These are phyloP conservation scores for Nasonia oneida DNA, from an alignment of 2,888 invertebrate species.

Conservation along the genomic window DNA sequence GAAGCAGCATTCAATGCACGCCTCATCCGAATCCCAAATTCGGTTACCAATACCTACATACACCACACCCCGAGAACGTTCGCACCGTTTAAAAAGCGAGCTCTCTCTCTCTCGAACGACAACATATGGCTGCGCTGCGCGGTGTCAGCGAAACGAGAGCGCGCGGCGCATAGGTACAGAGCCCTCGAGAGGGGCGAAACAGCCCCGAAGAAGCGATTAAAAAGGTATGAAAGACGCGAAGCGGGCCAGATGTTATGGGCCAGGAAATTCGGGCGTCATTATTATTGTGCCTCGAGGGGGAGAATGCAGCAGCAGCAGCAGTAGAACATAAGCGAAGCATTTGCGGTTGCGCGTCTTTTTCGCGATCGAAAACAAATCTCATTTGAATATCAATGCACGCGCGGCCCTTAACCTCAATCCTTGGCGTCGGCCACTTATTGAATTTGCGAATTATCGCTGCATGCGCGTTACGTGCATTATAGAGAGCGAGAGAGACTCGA, in stretches of 20 bases:
- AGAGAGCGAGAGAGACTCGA: background rate
- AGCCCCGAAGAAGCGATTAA: background rate
- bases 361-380: constrained; percentile 31
- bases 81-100: background rate
- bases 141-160: background rate
- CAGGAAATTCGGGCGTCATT: constrained; percentile 18
- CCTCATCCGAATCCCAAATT: background rate
- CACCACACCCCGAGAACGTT: background rate
- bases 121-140: constrained; percentile 7
- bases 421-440: constrained; percentile 30
- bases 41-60: background rate
- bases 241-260: constrained; percentile 3
- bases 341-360: constrained; percentile 15
- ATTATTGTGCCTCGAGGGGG: background rate
- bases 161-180: too few relatives aligned
- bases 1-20: background rate
- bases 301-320: background rate
- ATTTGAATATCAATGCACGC: constrained; percentile 47
- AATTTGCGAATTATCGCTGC: constrained; percentile 42
- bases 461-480: background rate
- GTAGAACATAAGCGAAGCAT: background rate
- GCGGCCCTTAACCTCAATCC: constrained; percentile 40
- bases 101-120: background rate
- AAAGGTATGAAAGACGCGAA: background rate
- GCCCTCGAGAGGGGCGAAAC: background rate